Conservation (phyloP, 2,797 vertebrate genomes). For the Periparus ater region DNA sequence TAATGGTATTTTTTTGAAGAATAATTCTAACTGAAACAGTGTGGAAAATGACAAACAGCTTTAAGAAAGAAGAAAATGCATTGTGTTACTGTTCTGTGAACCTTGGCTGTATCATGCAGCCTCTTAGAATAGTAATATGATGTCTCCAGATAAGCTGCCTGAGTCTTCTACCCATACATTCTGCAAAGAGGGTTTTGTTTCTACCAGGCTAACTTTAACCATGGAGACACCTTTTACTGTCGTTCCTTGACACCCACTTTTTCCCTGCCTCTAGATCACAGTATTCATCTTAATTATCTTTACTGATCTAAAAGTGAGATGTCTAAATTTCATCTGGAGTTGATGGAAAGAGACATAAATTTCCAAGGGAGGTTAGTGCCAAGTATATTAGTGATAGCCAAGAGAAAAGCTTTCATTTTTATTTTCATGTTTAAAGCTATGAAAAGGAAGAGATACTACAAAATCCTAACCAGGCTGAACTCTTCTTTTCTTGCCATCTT, state of each 20-base stretch:
- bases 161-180: not conserved
- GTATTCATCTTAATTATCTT: not conserved
- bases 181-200: not conserved
- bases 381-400: not conserved
- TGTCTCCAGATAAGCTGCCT: not conserved
- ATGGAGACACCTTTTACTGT: not conserved
- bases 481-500: not conserved
- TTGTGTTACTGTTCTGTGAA: conserved; percentile 16
- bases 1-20: conserved; percentile 62
- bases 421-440: not conserved
- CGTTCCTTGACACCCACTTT: not conserved
- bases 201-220: not conserved
- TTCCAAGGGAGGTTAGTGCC: not conserved
- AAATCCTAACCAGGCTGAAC: not conserved
- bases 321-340: not conserved
- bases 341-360: not conserved
- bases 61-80: conserved; percentile 48
- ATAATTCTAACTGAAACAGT: conserved; percentile 68
- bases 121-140: conserved; percentile 8
- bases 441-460: not conserved
- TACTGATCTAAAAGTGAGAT: not conserved
- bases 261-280: not conserved
- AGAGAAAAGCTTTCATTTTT: not conserved
- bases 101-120: conserved; percentile 7
- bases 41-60: conserved; percentile 67